phyloP scores from a whole-genome alignment of 92 coral and sea anemone species.

The Palythoa grandis region DNA sequence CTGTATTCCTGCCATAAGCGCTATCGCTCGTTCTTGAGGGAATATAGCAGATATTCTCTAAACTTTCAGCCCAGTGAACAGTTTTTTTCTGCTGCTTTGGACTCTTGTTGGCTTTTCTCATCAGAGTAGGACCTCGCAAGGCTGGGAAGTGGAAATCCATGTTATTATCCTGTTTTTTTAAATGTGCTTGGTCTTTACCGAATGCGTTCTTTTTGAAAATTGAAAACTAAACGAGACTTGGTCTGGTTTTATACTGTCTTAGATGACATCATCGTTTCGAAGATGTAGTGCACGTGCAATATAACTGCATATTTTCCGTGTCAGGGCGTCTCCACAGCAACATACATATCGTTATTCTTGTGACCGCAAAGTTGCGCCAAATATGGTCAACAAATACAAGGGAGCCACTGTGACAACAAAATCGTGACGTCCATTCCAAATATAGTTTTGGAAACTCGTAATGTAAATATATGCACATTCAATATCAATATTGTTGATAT shows the following conservation, averaged over 20 bases:
- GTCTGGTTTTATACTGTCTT: not conserved
- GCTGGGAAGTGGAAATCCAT: slow-evolving; percentile 7
- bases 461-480: not conserved
- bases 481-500: not conserved
- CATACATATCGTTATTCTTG: not conserved
- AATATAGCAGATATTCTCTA: slow-evolving; percentile 27
- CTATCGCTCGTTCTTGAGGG: slow-evolving; percentile 15
- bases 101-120: not conserved
- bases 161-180: not conserved
- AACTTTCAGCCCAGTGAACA: slow-evolving; percentile 33
- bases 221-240: not conserved
- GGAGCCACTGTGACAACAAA: not conserved
- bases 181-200: not conserved
- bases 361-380: not conserved
- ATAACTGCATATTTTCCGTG: not conserved
- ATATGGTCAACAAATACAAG: not conserved
- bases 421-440: not conserved
- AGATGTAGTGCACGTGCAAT: not conserved
- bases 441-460: not conserved
- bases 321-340: not conserved
- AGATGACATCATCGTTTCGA: not conserved
- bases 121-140: not conserved
- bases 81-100: not conserved
- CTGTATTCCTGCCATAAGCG: not conserved
- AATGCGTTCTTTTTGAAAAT: not conserved